Evolutionary conservation across 2,113 vertebrate species (phyloP).

Genomic region (Ammodytes dubius): DNA sequence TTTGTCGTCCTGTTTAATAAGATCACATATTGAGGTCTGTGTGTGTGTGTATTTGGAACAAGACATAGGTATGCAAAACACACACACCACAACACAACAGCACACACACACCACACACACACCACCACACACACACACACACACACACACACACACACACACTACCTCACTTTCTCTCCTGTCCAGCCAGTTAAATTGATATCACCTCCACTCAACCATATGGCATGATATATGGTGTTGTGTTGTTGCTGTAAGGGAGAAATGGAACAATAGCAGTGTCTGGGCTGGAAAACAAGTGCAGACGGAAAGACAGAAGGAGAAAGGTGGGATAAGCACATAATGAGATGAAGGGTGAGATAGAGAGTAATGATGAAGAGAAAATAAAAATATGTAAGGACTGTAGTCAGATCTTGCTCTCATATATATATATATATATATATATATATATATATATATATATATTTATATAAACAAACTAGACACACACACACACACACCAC

Average conservation of each 20-base stretch:
- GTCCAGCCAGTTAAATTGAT: constrained; percentile 34
- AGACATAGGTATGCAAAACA: neutral
- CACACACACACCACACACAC: neutral
- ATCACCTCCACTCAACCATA: constrained; percentile 35
- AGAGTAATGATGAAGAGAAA: constrained; percentile 1
- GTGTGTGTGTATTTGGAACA: neutral
- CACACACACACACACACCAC: too few relatives aligned
- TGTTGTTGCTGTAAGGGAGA: constrained; percentile 4
- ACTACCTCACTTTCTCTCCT: neutral
- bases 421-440: too few relatives aligned
- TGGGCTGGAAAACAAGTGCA: neutral
- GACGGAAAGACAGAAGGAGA: neutral
- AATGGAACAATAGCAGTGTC: constrained; percentile 7
- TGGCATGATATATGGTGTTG: neutral
- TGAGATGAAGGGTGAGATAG: neutral
- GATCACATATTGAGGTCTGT: neutral
- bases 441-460: too few relatives aligned
- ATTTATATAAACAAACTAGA: too few relatives aligned
- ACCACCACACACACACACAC: neutral
- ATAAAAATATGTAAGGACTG: constrained; percentile 1
- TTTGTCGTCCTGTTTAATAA: neutral
- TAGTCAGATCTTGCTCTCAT: constrained; percentile 46
- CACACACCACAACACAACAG: neutral
- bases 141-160: neutral
- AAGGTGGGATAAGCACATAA: neutral